A percentile compares a stretch with the other conserved stretches of the same genome.
Conservation (phyloP, 2,113 vertebrate species). For the Damaliscus lunatus region DNA sequence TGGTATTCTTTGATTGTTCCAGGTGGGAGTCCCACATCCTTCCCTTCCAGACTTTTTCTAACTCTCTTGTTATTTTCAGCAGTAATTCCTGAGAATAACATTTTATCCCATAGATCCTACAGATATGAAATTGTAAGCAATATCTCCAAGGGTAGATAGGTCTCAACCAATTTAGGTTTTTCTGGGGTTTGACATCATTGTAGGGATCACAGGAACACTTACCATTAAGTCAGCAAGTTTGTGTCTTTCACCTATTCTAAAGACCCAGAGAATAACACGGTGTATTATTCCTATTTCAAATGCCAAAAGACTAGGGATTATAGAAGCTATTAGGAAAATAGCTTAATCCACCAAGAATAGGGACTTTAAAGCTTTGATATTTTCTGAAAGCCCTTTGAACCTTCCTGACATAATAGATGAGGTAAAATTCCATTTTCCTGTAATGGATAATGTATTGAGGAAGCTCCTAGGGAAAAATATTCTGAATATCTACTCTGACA, state of each 20-base stretch:
- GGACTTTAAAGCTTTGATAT: constrained; percentile 1
- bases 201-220: constrained; percentile 42
- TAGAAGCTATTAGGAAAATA: constrained; percentile 51
- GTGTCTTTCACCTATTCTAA: background rate
- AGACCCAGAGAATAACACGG: background rate
- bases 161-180: constrained; percentile 64
- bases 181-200: constrained; percentile 51
- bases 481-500: constrained; percentile 43
- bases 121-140: constrained; percentile 14
- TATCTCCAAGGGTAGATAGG: background rate
- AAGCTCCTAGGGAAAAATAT: constrained; percentile 12
- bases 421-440: constrained; percentile 8
- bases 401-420: constrained; percentile 6
- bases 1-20: background rate
- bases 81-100: background rate
- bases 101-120: background rate
- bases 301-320: constrained; percentile 3
- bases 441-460: constrained; percentile 17
- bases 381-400: constrained; percentile 41
- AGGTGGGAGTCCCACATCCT: background rate
- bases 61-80: background rate
- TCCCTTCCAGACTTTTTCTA: background rate
- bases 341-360: constrained; percentile 45
- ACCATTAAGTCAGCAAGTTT: constrained; percentile 52
- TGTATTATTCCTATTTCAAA: constrained; percentile 40